Percentiles rank a stretch among this genome's conserved stretches.
Conservation (phyloP, 2,113 vertebrate genomes). For the Penelope pileata region DNA sequence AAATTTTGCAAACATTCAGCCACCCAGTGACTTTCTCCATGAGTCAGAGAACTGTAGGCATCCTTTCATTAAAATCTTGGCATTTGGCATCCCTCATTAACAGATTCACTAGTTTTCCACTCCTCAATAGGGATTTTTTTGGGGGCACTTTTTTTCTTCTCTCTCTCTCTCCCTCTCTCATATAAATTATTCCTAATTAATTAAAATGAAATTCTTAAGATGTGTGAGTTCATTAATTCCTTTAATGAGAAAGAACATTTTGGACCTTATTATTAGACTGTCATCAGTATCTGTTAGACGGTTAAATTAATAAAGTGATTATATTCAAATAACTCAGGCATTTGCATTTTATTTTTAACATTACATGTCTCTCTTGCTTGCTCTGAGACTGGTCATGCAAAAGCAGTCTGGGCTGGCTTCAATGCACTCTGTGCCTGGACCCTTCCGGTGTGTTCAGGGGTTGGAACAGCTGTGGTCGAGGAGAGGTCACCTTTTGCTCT, state of each 20-base stretch:
- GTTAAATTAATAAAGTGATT: constrained; percentile 60
- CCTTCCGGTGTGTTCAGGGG: background rate
- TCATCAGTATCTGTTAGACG: constrained; percentile 57
- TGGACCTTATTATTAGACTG: constrained; percentile 60
- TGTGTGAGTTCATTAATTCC: constrained; percentile 63
- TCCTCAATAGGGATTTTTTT: background rate
- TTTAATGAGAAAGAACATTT: constrained; percentile 70
- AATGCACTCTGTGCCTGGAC: background rate
- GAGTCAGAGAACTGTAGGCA: background rate
- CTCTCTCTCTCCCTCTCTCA: background rate
- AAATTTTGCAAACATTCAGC: background rate
- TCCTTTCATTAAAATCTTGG: background rate
- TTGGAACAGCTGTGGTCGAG: background rate
- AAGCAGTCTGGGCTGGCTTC: background rate
- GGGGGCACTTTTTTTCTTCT: background rate
- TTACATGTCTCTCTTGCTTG: background rate
- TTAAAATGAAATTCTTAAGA: constrained; percentile 63
- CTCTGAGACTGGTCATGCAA: background rate
- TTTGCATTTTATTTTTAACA: constrained; percentile 67
- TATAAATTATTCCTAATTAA: constrained; percentile 73
- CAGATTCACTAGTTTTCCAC: constrained; percentile 2
- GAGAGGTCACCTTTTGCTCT: background rate
- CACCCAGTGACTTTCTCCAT: background rate
- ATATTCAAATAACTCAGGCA: constrained; percentile 60
- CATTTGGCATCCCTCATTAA: background rate